Base-by-base conservation (phyloP, 2,888 invertebrate genomes). In the Phania funesta region DNA sequence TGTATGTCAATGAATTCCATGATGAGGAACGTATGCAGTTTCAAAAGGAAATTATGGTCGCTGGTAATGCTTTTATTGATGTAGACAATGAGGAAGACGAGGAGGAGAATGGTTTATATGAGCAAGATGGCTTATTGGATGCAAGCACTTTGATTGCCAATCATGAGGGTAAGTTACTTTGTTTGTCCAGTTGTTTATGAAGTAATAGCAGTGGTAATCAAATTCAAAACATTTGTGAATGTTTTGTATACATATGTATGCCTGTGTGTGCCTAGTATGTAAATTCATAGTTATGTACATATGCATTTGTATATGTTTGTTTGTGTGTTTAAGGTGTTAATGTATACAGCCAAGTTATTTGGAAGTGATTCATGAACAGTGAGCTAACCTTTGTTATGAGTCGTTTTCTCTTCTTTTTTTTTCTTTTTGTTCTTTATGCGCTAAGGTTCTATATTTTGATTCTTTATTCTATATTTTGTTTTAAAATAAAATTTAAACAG, bases 11-110 rank as follows among this genome's bases (percentile, higher is more conserved):
- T 58, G 78, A 78, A 32, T 79, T 79, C 20, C 71, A 50, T 13
- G 78, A 79, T 60, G 78, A 71, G 1, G 78, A 79, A 50, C 78
- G 78, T 58, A 64, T 38, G 44, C 65, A 65, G 44, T 79, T 79
- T 52, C 78, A 79, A 65, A 65, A 58, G 24, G 64, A 71, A 44
- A 79, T 73, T 67, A 79, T 79, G 78, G 50, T 38, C 3, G 70
- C 54, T 54, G 41, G 16, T 13, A 70, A 46, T 52, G 46, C 18
- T 9, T 13, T 41, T 13, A 13, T 18, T 1, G 20, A 3, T 2
- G 41, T 22, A 1, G 29, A 58, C 13, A 48, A 48, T 8, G 65
- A 65, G n/a, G 64, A 79, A 2, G 68, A 77, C n/a, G 67, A 68
- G 0, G 71, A 64, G 29, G 78, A 73, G 24, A 22, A 56, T 29